phyloP scores from a whole-genome alignment of 2,888 invertebrate genomes.

The Orthonychiurus folsomi region DNA sequence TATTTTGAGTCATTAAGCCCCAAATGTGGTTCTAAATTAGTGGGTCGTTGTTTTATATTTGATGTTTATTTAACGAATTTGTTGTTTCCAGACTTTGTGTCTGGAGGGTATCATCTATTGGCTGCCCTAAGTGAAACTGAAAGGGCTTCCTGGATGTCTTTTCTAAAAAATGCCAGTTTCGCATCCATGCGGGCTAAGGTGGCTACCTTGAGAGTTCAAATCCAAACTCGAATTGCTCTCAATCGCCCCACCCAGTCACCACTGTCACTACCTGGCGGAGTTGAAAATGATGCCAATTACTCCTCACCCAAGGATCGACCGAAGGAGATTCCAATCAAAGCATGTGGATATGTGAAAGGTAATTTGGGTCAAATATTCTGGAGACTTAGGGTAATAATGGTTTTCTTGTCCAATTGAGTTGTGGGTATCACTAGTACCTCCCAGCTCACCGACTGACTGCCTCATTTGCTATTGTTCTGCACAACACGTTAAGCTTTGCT shows the following conservation, averaged over 20 bases:
- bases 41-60: too few relatives aligned
- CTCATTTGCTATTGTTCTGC: too few relatives aligned
- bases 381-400: too few relatives aligned
- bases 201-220: conserved; percentile 44
- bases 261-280: neutral
- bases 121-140: conserved; percentile 71
- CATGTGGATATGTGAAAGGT: conserved; percentile 39
- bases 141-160: conserved; percentile 74
- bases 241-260: conserved; percentile 17
- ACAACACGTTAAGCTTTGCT: too few relatives aligned
- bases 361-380: too few relatives aligned
- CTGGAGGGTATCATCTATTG: conserved; percentile 64
- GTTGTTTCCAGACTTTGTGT: conserved; percentile 44
- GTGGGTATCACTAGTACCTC: too few relatives aligned
- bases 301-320: neutral
- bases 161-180: conserved; percentile 74
- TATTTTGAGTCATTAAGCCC: too few relatives aligned
- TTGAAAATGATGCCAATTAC: neutral
- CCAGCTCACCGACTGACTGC: too few relatives aligned
- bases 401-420: too few relatives aligned
- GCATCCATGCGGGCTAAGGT: conserved; percentile 69
- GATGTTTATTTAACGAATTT: too few relatives aligned
- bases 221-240: conserved; percentile 15
- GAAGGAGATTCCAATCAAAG: conserved; percentile 17
- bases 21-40: too few relatives aligned